A percentile compares a stretch with the other conserved stretches of the same genome.
These are phyloP conservation scores for Beroe forskalii DNA, from an alignment of 37 sponge, comb jelly and placozoan genomes.

Conservation along the genomic window DNA sequence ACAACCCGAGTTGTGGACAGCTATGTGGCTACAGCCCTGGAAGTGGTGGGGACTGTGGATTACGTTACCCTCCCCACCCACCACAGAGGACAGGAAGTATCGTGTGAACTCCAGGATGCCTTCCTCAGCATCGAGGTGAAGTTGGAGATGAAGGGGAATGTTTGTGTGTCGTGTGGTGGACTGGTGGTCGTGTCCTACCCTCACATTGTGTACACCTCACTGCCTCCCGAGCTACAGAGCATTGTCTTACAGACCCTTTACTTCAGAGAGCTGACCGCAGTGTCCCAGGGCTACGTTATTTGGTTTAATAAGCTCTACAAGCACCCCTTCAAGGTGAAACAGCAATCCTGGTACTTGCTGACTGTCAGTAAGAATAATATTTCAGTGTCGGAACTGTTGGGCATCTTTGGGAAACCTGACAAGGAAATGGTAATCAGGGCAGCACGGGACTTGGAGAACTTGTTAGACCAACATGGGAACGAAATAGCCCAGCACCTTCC, in stretches of 20 bases:
- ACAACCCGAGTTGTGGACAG: conserved; percentile 53
- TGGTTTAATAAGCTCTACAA: conserved; percentile 58
- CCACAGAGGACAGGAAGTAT: background rate
- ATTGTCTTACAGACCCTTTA: conserved; percentile 43
- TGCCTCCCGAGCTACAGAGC: background rate
- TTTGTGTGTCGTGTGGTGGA: conserved; percentile 44
- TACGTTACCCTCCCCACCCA: background rate
- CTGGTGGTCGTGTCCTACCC: conserved; percentile 33
- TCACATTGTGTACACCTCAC: conserved; percentile 37
- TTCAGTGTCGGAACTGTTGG: background rate
- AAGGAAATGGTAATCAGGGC: conserved; percentile 16
- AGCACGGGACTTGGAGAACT: conserved; percentile 10
- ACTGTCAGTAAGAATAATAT: conserved; percentile 28
- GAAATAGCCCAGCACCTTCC: conserved; percentile 43
- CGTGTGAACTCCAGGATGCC: background rate
- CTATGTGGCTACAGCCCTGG: conserved; percentile 22
- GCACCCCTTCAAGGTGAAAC: conserved; percentile 14
- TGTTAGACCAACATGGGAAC: conserved; percentile 5
- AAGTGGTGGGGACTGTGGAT: background rate
- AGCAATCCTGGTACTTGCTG: conserved; percentile 38
- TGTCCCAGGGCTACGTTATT: conserved; percentile 25
- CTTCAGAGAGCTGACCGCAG: conserved; percentile 5
- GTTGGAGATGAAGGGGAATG: conserved; percentile 25
- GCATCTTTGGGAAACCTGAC: conserved; percentile 34
- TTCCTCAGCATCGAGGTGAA: background rate